A percentile compares a stretch with the other conserved stretches of the same genome.
Conservation (phyloP, 2,888 invertebrate species). For the Metalampra italica region DNA sequence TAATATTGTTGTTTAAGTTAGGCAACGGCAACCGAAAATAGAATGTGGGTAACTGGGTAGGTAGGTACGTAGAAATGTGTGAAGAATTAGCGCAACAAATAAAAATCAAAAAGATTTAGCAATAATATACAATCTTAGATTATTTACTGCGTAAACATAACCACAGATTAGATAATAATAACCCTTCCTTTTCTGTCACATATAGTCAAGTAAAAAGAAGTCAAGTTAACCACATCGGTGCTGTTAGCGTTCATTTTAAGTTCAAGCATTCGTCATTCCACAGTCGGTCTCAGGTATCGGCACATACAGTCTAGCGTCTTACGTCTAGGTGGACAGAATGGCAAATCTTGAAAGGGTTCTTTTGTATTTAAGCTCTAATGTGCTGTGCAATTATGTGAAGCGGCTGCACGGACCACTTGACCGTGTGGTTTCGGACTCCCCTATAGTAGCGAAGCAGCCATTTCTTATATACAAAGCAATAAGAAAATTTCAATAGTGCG, state of each 20-base stretch:
- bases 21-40: no score
- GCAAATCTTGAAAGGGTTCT: conserved; percentile 63
- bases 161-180: no score
- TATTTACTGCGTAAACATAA: no score
- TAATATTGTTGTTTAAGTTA: no score
- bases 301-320: conserved; percentile 65
- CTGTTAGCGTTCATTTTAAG: conserved; percentile 46
- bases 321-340: conserved; percentile 68
- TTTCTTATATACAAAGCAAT: conserved; percentile 21
- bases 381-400: conserved; percentile 42
- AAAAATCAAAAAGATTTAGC: no score
- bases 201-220: conserved; percentile 56
- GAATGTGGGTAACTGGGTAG: no score
- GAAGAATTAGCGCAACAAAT: no score
- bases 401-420: conserved; percentile 49
- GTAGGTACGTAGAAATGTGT: no score
- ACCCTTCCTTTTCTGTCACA: no score
- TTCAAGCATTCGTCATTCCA: conserved; percentile 69
- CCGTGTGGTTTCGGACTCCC: conserved; percentile 60
- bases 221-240: conserved; percentile 53
- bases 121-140: no score
- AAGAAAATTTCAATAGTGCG: conserved; percentile 40
- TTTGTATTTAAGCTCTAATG: conserved; percentile 34
- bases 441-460: not conserved
- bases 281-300: conserved; percentile 49